A percentile compares a stretch with the other conserved stretches of the same genome.
phyloP scores from a whole-genome alignment of 2,797 vertebrate genomes.

The Chromobotia macracanthus region DNA sequence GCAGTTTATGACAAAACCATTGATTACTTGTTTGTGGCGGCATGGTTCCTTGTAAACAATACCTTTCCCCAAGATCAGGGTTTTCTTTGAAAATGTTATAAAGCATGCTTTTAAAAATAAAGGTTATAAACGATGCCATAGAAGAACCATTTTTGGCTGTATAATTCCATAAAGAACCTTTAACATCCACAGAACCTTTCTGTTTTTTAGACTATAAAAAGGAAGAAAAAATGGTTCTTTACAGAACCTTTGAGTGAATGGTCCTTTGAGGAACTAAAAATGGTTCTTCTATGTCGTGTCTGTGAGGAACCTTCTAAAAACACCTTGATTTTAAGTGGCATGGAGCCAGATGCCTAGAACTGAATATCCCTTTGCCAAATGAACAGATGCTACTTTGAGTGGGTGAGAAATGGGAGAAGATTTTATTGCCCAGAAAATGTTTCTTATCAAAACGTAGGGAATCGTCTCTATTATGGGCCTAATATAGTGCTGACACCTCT shows the following conservation, averaged over 20 bases:
- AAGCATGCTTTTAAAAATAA: not conserved
- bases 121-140: no score
- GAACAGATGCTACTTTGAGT: not conserved
- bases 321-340: no score
- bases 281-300: no score
- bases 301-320: no score
- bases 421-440: conserved; percentile 5
- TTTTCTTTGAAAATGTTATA: not conserved
- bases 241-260: no score
- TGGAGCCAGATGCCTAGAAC: not conserved
- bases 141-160: no score
- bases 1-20: no score
- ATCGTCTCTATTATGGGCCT: conserved; percentile 52
- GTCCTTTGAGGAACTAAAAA: no score
- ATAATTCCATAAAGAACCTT: no score
- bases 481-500: conserved; percentile 55
- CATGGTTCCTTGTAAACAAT: not conserved
- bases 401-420: not conserved
- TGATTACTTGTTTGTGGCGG: not conserved
- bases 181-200: no score
- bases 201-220: no score
- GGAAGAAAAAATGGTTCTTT: no score
- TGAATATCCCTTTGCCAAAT: not conserved
- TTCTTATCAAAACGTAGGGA: conserved; percentile 23
- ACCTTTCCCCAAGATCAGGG: not conserved